Conservation (phyloP, 2,113 vertebrate genomes). For the Thermophis baileyi region DNA sequence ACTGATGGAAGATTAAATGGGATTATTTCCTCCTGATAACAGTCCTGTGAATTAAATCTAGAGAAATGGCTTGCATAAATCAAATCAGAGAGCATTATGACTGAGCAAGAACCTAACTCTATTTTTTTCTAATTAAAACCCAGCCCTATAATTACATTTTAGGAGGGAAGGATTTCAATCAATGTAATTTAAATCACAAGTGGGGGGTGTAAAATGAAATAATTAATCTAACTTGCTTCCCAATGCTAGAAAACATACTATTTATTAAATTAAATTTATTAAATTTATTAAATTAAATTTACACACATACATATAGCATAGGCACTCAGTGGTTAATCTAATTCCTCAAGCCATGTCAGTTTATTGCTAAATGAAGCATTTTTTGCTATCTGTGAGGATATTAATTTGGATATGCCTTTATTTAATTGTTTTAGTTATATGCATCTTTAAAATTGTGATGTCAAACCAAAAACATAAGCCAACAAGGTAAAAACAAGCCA, state of each 20-base stretch:
- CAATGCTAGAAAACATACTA: neutral
- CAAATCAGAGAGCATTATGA: neutral
- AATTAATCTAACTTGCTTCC: neutral
- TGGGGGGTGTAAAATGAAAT: neutral
- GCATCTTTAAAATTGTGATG: neutral
- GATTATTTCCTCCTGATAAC: neutral
- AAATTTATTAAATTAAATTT: no score
- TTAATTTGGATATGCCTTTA: neutral
- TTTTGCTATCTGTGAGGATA: neutral
- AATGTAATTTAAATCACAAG: neutral
- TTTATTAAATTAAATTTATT: no score
- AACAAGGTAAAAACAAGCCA: neutral
- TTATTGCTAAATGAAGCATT: neutral
- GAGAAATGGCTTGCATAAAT: neutral
- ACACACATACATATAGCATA: neutral
- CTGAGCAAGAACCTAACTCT: neutral
- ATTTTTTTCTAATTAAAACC: neutral
- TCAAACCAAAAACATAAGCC: neutral
- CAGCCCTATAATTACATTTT: neutral
- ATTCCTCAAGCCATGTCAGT: neutral
- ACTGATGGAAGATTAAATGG: neutral
- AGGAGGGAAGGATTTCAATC: neutral
- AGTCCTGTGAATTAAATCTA: neutral
- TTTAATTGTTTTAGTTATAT: neutral
- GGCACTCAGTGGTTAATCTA: neutral